Conservation (phyloP, 2,888 invertebrate species). For the Cryptus viduatorius region DNA sequence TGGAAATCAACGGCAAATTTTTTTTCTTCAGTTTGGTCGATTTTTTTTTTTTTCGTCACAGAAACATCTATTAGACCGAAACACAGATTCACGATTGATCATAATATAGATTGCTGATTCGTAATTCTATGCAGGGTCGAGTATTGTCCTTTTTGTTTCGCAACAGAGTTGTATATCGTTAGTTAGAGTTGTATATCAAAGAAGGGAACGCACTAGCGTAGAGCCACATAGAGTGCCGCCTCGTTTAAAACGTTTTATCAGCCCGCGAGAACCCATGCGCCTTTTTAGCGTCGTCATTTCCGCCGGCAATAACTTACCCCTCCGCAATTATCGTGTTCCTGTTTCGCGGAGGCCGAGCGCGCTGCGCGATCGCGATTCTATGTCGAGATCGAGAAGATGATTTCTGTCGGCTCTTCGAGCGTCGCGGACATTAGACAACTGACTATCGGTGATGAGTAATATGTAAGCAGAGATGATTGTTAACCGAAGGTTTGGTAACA, state of each 20-base stretch:
- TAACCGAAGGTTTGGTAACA: too few species aligned
- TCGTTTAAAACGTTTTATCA: conserved; percentile 47
- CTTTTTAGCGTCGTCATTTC: conserved; percentile 75
- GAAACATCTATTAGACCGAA: background rate
- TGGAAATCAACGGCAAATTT: too few species aligned
- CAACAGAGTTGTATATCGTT: too few species aligned
- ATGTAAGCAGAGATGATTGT: too few species aligned
- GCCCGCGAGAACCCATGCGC: conserved; percentile 54
- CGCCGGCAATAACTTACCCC: conserved; percentile 73
- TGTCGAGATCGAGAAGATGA: background rate
- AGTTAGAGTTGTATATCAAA: background rate
- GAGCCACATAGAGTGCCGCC: conserved; percentile 26
- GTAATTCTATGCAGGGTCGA: too few species aligned
- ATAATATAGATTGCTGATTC: too few species aligned
- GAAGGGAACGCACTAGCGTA: background rate
- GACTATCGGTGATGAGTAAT: background rate
- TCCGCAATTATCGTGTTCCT: conserved; percentile 75
- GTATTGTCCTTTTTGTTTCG: too few species aligned
- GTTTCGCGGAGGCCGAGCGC: conserved; percentile 66
- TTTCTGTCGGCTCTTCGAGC: background rate
- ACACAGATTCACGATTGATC: background rate
- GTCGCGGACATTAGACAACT: background rate
- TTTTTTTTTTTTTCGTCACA: too few species aligned
- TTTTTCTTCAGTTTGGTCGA: too few species aligned
- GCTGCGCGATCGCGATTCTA: conserved; percentile 3